Percentiles rank a stretch among this genome's conserved stretches.
Evolutionary conservation across 2,888 invertebrate species (phyloP).

Genomic region (Omphaloscelis lunosa): DNA sequence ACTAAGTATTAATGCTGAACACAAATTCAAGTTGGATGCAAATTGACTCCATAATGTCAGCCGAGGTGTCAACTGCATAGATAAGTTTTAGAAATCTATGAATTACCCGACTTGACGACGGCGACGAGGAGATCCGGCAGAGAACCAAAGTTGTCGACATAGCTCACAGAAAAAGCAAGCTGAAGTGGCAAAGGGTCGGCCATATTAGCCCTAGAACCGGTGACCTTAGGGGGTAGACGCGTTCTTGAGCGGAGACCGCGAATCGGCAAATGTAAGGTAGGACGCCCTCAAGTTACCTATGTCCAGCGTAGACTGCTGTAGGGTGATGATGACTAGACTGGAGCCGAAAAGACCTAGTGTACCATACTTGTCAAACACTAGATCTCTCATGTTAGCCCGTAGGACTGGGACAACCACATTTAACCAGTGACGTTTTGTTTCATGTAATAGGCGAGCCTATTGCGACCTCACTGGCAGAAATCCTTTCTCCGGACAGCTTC

Average conservation of each 20-base stretch:
- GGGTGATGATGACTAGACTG: background rate
- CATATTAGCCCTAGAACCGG: too few species aligned
- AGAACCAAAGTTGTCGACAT: background rate
- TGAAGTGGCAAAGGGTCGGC: background rate
- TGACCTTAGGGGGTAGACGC: background rate
- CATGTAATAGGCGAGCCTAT: background rate
- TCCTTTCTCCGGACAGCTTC: too few species aligned
- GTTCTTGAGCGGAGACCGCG: background rate
- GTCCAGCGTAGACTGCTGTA: background rate
- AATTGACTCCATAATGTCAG: conserved; percentile 45
- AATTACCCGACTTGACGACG: conserved; percentile 17
- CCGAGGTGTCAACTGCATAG: conserved; percentile 54
- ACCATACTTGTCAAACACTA: background rate
- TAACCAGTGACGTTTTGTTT: background rate
- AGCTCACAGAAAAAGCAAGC: background rate
- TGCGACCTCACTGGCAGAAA: background rate
- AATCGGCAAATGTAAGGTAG: background rate
- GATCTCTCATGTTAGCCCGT: too few species aligned
- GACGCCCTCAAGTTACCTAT: background rate
- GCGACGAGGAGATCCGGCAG: background rate
- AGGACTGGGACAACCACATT: too few species aligned
- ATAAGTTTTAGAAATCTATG: conserved; percentile 56
- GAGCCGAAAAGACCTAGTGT: background rate
- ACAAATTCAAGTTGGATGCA: conserved; percentile 44
- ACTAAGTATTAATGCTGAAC: conserved; percentile 46